Base-by-base conservation (phyloP, 2,888 invertebrate species). In the Hofmannophila pseudospretella region DNA sequence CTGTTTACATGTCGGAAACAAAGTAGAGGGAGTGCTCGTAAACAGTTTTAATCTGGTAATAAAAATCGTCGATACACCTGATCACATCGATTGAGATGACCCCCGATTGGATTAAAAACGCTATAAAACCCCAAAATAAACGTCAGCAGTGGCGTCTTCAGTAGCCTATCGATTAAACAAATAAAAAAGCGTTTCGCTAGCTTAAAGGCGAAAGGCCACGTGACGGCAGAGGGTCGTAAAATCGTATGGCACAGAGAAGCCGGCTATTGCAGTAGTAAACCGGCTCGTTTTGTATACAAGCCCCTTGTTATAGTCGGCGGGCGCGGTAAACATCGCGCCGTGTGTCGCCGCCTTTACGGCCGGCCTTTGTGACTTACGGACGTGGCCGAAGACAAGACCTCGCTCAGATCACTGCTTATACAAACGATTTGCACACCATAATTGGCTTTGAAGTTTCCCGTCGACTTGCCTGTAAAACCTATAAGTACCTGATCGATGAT, bases 121-220 rank as follows among this genome's bases (percentile, higher is more conserved):
- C 65, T 63, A 65, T 86, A 77, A 82, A 76, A 68, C 51, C 54
- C 64, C 51, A 71, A 80, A 84, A 84, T 82, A 86, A 74, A 63
- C 64, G 64, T 61, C 63, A 66, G 62, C 68, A 67, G 63, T 69
- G 56, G 68, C 70, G 69, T 80, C 78, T 82, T 81, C 72, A 74
- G 75, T 72, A 75, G 70, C 63, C 62, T 73, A 85, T 86, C 80
- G 85, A 85, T 86, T 85, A 85, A 85, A 86, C 85, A 82, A 84
- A 85, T 84, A 82, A 82, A 85, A 82, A 80, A 62, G 55, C 67
- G 79, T 78, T 81, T 84, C 75, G 81, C 82, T 70, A 61, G 66
- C 73, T 78, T 73, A 78, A 82, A 82, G 78, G 76, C 79, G 70
- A 77, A 79, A 76, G 76, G 78, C 78, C 72, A 75, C 67, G 74